Evolutionary conservation across 23 tunicate species (phyloP).

Genomic region (Clavelina lepadiformis): DNA sequence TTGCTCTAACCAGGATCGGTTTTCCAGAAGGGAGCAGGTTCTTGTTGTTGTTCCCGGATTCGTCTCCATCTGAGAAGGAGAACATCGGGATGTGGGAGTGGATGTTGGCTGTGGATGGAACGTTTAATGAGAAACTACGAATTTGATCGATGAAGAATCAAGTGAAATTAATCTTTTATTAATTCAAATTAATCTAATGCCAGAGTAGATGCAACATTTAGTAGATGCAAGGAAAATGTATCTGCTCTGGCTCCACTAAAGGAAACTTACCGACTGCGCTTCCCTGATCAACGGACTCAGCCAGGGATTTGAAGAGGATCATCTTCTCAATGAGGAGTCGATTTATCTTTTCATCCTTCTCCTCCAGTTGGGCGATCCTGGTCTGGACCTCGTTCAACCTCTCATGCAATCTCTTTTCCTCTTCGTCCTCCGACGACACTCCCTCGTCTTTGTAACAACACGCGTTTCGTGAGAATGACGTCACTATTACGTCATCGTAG

Average conservation of each 20-base stretch:
- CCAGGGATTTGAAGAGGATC: slow-evolving; percentile 41
- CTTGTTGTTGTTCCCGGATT: neutral
- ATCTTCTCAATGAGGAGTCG: slow-evolving; percentile 63
- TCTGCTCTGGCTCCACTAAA: neutral
- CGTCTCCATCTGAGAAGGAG: slow-evolving; percentile 7
- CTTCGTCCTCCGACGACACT: slow-evolving; percentile 60
- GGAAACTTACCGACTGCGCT: slow-evolving; percentile 46
- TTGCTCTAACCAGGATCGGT: slow-evolving; percentile 63
- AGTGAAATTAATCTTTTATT: no score
- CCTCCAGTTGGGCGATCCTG: slow-evolving; percentile 48
- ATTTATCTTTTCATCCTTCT: slow-evolving; percentile 48
- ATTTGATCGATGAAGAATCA: neutral
- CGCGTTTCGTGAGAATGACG: neutral
- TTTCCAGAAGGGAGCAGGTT: slow-evolving; percentile 35
- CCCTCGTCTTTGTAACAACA: slow-evolving; percentile 48
- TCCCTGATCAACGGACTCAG: slow-evolving; percentile 40
- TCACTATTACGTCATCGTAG: neutral
- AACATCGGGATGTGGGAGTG: slow-evolving; percentile 32
- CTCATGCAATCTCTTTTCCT: slow-evolving; percentile 42
- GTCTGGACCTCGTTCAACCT: slow-evolving; percentile 38
- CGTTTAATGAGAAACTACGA: neutral
- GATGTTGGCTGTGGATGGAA: slow-evolving; percentile 35
- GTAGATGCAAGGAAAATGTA: neutral
- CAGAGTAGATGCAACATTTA: neutral
- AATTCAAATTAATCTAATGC: neutral